Percentiles rank a stretch among this genome's conserved stretches.
Evolutionary conservation across 2,797 vertebrate species (phyloP).

Genomic region (Acridotheres tristis): DNA sequence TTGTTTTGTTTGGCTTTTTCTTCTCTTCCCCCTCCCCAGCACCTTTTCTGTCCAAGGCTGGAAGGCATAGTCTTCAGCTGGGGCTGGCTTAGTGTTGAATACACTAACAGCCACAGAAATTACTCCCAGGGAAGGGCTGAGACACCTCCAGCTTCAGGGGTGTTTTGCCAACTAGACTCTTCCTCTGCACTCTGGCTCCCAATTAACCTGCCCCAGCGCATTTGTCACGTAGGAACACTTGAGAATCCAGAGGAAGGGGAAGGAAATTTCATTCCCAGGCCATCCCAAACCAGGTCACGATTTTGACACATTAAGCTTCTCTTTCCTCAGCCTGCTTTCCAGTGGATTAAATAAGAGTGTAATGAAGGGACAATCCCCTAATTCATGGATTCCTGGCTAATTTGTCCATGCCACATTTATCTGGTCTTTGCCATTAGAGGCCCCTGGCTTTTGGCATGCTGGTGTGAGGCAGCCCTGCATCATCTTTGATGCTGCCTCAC

Average conservation of each 20-base stretch:
- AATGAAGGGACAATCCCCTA: conserved; percentile 65
- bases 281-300: conserved; percentile 56
- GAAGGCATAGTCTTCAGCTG: neutral
- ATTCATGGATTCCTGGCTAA: conserved; percentile 73
- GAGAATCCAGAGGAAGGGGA: neutral
- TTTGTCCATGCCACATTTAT: conserved; percentile 73
- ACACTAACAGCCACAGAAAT: neutral
- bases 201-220: neutral
- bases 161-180: conserved; percentile 12
- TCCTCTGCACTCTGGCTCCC: neutral
- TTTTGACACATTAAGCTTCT: conserved; percentile 62
- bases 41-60: conserved; percentile 6
- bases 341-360: conserved; percentile 66
- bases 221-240: neutral
- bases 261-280: conserved; percentile 28
- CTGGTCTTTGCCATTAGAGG: conserved; percentile 67
- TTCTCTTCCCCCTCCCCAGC: neutral
- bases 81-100: neutral
- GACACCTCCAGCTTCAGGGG: neutral
- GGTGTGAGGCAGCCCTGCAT: conserved; percentile 51
- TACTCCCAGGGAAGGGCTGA: neutral
- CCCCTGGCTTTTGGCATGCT: conserved; percentile 56
- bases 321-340: conserved; percentile 53
- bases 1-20: conserved; percentile 43
- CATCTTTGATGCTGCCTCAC: conserved; percentile 59